Conservation (phyloP, 2,113 vertebrate species). For the Gadus macrocephalus region DNA sequence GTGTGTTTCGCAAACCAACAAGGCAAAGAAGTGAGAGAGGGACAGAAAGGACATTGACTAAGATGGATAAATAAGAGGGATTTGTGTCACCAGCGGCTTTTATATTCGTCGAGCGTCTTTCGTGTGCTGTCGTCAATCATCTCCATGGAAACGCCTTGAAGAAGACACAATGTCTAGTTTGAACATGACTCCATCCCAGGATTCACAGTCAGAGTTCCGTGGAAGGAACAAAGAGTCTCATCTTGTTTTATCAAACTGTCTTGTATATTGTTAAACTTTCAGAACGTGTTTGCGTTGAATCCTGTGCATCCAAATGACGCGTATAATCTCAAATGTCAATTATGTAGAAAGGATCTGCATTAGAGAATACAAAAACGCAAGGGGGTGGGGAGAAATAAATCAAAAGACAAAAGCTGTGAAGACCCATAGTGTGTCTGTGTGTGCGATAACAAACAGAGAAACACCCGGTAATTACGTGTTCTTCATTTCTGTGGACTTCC, state of each 20-base stretch:
- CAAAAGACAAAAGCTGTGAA: too few species aligned
- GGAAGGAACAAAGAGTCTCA: conserved; percentile 22
- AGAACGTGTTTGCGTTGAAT: conserved; percentile 6
- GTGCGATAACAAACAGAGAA: too few species aligned
- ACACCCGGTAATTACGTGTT: too few species aligned
- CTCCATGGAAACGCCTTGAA: conserved; percentile 58
- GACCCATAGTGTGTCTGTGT: too few species aligned
- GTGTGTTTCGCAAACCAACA: background rate
- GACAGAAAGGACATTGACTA: conserved; percentile 50
- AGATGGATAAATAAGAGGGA: conserved; percentile 50
- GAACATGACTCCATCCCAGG: conserved; percentile 26
- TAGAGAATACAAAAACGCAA: too few species aligned
- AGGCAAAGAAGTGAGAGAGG: conserved; percentile 46
- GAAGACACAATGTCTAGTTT: conserved; percentile 42
- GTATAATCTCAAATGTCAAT: too few species aligned
- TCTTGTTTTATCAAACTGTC: conserved; percentile 27
- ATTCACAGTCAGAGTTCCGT: conserved; percentile 24
- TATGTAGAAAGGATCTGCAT: too few species aligned
- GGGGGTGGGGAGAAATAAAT: too few species aligned
- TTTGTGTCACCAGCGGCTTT: conserved; percentile 23
- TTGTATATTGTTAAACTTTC: background rate
- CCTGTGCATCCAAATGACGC: too few species aligned
- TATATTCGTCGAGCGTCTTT: background rate
- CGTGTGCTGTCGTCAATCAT: conserved; percentile 57
- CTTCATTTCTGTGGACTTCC: conserved; percentile 4